These are phyloP conservation scores for Asobara japonica DNA, from an alignment of 1,140 invertebrate species.

Conservation along the genomic window DNA sequence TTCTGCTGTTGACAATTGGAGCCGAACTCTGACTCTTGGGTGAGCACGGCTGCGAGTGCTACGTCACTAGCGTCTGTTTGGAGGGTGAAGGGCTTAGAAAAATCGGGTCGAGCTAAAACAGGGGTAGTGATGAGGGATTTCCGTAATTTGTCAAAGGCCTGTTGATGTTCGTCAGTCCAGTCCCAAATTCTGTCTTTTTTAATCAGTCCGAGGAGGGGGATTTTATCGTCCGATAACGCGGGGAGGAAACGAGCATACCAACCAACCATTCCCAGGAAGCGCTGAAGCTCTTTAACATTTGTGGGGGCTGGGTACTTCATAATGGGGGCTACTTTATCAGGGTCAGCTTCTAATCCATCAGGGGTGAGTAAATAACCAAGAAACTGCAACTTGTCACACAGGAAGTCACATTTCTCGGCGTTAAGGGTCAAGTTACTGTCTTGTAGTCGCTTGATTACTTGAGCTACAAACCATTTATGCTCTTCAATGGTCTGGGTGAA, in stretches of 20 bases:
- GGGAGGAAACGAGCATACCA: neutral
- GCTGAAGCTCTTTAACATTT: neutral
- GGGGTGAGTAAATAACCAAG: neutral
- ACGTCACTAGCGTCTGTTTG: neutral
- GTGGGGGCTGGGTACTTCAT: neutral
- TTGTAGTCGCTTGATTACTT: neutral
- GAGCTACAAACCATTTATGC: neutral
- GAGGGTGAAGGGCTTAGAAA: neutral
- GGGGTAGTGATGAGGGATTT: neutral
- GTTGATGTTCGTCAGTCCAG: neutral
- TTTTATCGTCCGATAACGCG: neutral
- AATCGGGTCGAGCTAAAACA: neutral
- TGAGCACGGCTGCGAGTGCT: neutral
- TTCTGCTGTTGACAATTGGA: too few relatives aligned
- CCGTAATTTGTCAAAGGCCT: neutral
- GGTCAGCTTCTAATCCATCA: neutral
- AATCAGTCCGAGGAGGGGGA: neutral
- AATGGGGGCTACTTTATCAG: too few relatives aligned
- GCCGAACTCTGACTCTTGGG: neutral
- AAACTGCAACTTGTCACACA: neutral
- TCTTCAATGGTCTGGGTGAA: conserved; percentile 4
- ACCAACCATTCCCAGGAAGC: conserved; percentile 7
- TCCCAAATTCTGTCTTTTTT: neutral
- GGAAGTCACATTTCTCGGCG: neutral
- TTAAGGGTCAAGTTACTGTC: too few relatives aligned